Evolutionary conservation across 2,888 invertebrate species (phyloP).

Genomic region (Myopa testacea): DNA sequence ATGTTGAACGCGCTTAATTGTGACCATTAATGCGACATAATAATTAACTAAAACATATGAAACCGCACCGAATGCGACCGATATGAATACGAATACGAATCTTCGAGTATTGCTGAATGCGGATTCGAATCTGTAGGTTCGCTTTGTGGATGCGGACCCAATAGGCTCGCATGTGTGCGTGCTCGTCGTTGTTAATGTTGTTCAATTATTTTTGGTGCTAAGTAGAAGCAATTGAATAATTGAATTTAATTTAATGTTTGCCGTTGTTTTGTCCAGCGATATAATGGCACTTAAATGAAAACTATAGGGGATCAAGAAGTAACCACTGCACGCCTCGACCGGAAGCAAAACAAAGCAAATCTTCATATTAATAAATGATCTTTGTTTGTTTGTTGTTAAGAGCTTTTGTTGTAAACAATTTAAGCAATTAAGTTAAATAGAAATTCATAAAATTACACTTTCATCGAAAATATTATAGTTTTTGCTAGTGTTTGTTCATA

Average conservation of each 20-base stretch:
- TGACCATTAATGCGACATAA: slow-evolving; percentile 54
- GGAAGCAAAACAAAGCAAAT: slow-evolving; percentile 2
- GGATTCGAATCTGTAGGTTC: slow-evolving; percentile 37
- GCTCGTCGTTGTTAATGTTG: slow-evolving; percentile 14
- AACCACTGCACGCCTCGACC: slow-evolving; percentile 8
- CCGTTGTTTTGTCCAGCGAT: slow-evolving; percentile 9
- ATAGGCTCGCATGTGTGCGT: neutral
- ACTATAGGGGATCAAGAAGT: slow-evolving; percentile 12
- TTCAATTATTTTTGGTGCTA: slow-evolving; percentile 36
- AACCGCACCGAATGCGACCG: slow-evolving; percentile 3
- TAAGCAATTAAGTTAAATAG: no score
- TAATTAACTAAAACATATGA: slow-evolving; percentile 55
- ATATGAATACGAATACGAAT: slow-evolving; percentile 19
- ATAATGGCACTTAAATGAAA: slow-evolving; percentile 5
- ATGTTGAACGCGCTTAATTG: slow-evolving; percentile 49
- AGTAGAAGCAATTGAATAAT: slow-evolving; percentile 37
- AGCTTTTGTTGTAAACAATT: no score
- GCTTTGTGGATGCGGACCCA: slow-evolving; percentile 11
- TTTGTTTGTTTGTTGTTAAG: no score
- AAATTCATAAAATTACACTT: no score
- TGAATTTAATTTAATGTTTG: slow-evolving; percentile 35
- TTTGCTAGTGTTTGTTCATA: neutral
- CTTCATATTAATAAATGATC: no score
- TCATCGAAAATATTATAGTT: no score
- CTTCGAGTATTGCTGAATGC: slow-evolving; percentile 22